Evolutionary conservation across 1,140 invertebrate species (phyloP), one percentile per base, ranked within the genome.

Genomic region (Chymomyza costata): DNA sequence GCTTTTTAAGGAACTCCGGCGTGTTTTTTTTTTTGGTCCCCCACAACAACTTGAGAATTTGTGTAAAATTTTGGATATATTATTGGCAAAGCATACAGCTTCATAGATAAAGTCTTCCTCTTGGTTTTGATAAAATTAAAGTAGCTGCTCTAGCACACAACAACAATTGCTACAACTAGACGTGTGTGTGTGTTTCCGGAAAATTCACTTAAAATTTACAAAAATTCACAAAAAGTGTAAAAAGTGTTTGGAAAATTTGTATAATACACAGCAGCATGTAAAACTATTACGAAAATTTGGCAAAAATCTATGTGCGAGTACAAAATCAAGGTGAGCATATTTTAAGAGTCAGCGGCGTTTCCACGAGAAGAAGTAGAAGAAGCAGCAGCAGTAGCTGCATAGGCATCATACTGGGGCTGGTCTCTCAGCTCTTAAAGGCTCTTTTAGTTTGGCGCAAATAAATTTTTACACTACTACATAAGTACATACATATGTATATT

Each of bases 151-250:
- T n/a, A n/a, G n/a, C n/a, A n/a, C n/a, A n/a, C n/a, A n/a, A n/a
- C n/a, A n/a, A n/a, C n/a, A n/a, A n/a, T n/a, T n/a, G n/a, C n/a
- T n/a, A n/a, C n/a, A n/a, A n/a, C n/a, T n/a, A n/a, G n/a, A n/a
- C n/a, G n/a, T n/a, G n/a, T n/a, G n/a, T n/a, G n/a, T n/a, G n/a
- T n/a, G n/a, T n/a, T n/a, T n/a, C n/a, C n/a, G n/a, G n/a, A n/a
- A 28, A 28, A 28, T 10, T 28, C 25, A 28, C 5, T 28, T 28
- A 50, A 25, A 44, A 59, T 46, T 48, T 58, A 54, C 43, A 51
- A 66, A 65, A 70, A 67, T 70, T 70, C 67, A 70, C 55, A 70
- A 70, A 67, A 70, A 70, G 64, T 70, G 64, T 37, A 67, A 66
- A 64, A 66, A 66, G 54, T 70, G 60, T 70, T 47, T 53, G 51